phyloP scores from a whole-genome alignment of 2,113 vertebrate genomes.

The Psammodynastes pulverulentus region DNA sequence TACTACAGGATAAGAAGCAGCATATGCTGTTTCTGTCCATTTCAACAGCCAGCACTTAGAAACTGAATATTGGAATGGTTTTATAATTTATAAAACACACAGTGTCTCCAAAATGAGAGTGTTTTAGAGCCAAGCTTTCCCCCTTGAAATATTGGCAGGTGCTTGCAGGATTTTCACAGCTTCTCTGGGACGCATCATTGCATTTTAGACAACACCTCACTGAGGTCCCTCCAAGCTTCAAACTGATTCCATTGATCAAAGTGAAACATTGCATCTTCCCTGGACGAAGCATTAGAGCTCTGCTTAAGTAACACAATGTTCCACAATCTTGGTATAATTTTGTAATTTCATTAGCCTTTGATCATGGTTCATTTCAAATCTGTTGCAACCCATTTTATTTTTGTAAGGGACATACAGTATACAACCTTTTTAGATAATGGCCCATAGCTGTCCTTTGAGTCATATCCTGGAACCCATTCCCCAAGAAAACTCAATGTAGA shows the following conservation, averaged over 20 bases:
- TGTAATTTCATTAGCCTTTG: neutral
- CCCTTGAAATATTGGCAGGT: neutral
- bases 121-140: neutral
- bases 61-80: neutral
- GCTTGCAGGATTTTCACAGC: neutral
- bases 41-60: neutral
- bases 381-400: neutral
- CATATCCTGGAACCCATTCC: neutral
- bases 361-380: neutral
- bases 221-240: neutral
- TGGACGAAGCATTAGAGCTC: neutral
- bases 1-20: neutral
- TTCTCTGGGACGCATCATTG: neutral
- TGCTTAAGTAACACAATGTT: neutral
- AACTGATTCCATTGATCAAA: neutral
- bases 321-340: neutral
- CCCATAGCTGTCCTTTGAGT: neutral
- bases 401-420: neutral
- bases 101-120: neutral
- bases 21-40: neutral
- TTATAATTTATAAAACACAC: neutral
- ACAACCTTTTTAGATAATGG: neutral
- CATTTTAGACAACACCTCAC: neutral
- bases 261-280: neutral
- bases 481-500: neutral